Conservation (phyloP, 2,113 vertebrate genomes). For the Falco punctatus region DNA sequence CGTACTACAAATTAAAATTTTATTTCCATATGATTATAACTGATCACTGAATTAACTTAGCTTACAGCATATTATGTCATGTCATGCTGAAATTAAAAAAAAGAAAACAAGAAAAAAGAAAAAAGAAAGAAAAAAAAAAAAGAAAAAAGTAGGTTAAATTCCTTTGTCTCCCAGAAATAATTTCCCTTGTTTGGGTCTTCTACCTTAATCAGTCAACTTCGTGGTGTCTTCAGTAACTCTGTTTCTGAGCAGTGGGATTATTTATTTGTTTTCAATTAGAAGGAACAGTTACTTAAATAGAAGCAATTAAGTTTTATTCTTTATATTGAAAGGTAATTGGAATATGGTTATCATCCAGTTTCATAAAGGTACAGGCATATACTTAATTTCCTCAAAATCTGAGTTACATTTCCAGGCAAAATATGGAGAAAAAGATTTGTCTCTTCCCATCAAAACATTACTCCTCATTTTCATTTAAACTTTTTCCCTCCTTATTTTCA, state of each 20-base stretch:
- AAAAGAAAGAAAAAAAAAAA: too few species aligned
- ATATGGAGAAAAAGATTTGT: conserved; percentile 7
- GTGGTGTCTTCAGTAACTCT: neutral
- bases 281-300: conserved; percentile 20
- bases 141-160: neutral
- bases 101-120: too few species aligned
- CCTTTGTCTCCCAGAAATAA: neutral
- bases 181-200: neutral
- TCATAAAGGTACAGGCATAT: conserved; percentile 35
- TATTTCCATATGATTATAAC: neutral
- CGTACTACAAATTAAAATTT: neutral
- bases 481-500: neutral
- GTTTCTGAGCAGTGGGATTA: neutral
- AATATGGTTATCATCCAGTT: conserved; percentile 42
- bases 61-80: neutral
- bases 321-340: conserved; percentile 54
- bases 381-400: conserved; percentile 43
- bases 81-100: neutral
- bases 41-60: neutral
- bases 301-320: conserved; percentile 43
- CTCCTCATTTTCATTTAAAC: neutral
- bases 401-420: conserved; percentile 35
- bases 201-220: neutral
- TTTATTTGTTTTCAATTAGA: conserved; percentile 38
- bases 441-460: conserved; percentile 10